Base-by-base conservation (phyloP, 2,797 vertebrate species). In the Poeciliopsis infans region DNA sequence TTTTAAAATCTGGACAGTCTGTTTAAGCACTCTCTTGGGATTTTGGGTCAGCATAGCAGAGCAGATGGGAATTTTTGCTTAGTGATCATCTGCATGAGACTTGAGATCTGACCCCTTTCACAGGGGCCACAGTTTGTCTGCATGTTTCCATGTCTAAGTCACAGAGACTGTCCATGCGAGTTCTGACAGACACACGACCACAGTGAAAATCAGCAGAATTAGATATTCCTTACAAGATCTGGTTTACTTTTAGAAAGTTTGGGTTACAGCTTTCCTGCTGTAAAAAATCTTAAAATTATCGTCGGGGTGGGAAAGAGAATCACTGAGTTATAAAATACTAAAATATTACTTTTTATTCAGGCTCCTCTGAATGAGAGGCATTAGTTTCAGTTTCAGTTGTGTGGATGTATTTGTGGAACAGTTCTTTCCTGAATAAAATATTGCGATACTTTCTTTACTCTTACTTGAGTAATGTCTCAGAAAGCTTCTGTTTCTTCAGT, bases 1-100 rank as follows among this genome's bases (percentile, higher is more conserved):
- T 86, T 74, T 83, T 92, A 87, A 92, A 89, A 88, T 92, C 88
- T 79, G 87, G 84, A 91, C 90, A 88, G 89, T 93, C 92, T 93
- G 93, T 90, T 93, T 94, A 93, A 93, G 87, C 84, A 57, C 88
- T 83, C 90, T 85, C 89, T 66, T 77, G 92, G 88, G 93, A 85
- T 28, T 1, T 23, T 15, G 8, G 66, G 43, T 80, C 86, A 89
- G 90, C 76, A 81, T 66, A 79, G 78, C 46, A 0, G 64, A 88
- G 85, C 91, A 92, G 93, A 93, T 93, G 92, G 93, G 80, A 77
- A 82, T 81, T 88, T 91, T 77, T 83, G 86, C 90, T 87, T 69
- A 0, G 68, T 78, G 83, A 90, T 92, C 84, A 78, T 90, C 85
- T 90, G 85, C 81, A 79, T 90, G 91, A 92, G 91, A 93, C 77